A percentile compares a stretch with the other conserved stretches of the same genome.
phyloP scores from a whole-genome alignment of 2,888 invertebrate species.

The Apamea monoglypha region DNA sequence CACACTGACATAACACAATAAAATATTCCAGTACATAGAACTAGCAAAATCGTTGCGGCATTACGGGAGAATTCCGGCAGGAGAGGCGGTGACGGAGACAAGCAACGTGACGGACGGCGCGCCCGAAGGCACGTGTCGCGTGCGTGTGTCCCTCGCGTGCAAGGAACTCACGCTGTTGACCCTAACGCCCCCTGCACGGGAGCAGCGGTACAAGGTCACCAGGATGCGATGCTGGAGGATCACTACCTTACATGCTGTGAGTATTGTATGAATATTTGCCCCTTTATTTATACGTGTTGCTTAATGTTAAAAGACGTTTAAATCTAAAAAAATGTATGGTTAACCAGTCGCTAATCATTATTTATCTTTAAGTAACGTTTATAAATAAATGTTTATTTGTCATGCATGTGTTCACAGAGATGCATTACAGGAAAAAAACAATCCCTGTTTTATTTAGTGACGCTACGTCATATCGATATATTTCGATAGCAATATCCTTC shows the following conservation, averaged over 20 bases:
- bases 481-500: not conserved
- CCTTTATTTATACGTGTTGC: not conserved
- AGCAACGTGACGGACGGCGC: constrained; percentile 73
- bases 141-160: constrained; percentile 95
- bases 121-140: constrained; percentile 74
- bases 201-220: constrained; percentile 97
- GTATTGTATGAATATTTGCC: constrained; percentile 64
- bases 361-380: not conserved
- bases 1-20: not conserved
- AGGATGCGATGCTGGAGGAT: constrained; percentile 99
- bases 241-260: constrained; percentile 94
- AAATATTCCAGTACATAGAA: constrained; percentile 93
- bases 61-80: constrained; percentile 95
- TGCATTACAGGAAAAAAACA: not conserved
- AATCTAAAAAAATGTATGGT: not conserved
- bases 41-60: constrained; percentile 95
- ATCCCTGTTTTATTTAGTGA: not conserved
- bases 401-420: not conserved
- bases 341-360: not conserved
- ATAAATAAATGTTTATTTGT: not conserved
- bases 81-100: constrained; percentile 84
- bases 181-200: constrained; percentile 92
- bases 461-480: not conserved
- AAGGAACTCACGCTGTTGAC: constrained; percentile 95
- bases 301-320: not conserved